These are phyloP conservation scores for Parauchenoglanis punctatus DNA, from an alignment of 2,797 vertebrate genomes.

Conservation along the genomic window DNA sequence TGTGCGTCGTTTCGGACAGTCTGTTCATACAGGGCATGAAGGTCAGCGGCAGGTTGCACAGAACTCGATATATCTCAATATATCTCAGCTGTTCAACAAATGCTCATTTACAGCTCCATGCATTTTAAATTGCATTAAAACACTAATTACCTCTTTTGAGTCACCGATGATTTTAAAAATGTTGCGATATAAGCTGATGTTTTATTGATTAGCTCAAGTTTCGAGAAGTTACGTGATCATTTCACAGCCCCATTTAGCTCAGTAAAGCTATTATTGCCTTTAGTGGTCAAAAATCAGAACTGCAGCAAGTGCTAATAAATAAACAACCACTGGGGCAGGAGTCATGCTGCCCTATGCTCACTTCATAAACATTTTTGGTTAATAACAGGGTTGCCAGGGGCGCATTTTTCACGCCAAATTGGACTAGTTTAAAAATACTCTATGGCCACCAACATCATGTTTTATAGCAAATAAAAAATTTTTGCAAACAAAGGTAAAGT, in stretches of 20 bases:
- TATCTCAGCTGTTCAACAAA: neutral
- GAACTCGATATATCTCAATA: neutral
- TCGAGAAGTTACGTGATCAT: neutral
- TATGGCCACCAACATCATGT: neutral
- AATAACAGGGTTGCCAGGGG: neutral
- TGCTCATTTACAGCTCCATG: neutral
- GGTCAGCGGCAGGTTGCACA: slow-evolving; percentile 61
- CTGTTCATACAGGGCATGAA: slow-evolving; percentile 71
- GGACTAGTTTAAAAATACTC: neutral
- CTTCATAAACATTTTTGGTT: neutral
- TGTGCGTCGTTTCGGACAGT: slow-evolving; percentile 68
- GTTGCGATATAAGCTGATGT: neutral
- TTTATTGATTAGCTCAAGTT: neutral
- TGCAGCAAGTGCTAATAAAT: slow-evolving; percentile 42
- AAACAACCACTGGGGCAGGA: slow-evolving; percentile 14
- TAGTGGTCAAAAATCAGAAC: neutral
- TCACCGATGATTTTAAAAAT: neutral
- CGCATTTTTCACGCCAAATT: neutral
- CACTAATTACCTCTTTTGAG: neutral
- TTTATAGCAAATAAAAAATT: neutral
- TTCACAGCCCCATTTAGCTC: neutral
- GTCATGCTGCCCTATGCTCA: neutral
- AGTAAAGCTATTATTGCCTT: neutral
- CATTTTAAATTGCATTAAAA: neutral
- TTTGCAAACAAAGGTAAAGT: neutral